Conservation (phyloP, 2,797 vertebrate genomes). For the Gymnoscopelus microlampas region DNA sequence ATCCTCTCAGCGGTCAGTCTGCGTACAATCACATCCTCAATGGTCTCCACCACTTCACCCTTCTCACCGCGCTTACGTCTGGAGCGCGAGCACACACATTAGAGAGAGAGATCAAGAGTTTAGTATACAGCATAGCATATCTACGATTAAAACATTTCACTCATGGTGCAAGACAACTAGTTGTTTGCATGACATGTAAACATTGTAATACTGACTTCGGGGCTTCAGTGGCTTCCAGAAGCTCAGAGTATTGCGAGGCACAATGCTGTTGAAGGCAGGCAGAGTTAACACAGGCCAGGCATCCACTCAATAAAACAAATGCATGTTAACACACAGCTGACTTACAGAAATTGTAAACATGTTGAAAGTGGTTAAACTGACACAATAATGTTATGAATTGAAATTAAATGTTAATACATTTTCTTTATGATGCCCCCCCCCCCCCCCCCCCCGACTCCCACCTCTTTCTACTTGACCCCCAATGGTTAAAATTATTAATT, state of each 20-base stretch:
- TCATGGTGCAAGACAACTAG: background rate
- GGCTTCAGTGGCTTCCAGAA: slow-evolving; percentile 96
- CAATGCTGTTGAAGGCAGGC: slow-evolving; percentile 87
- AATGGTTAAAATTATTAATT: background rate
- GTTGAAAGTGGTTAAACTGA: too few relatives aligned
- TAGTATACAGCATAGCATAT: background rate
- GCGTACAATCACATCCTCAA: slow-evolving; percentile 97
- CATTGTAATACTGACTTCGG: slow-evolving; percentile 90
- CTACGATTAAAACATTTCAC: background rate
- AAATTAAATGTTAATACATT: too few relatives aligned
- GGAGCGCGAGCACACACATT: slow-evolving; percentile 5
- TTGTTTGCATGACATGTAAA: background rate
- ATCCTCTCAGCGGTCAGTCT: slow-evolving; percentile 95
- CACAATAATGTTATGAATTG: too few relatives aligned
- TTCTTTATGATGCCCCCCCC: too few relatives aligned
- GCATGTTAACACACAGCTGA: too few relatives aligned
- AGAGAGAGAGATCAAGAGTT: background rate
- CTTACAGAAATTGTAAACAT: too few relatives aligned
- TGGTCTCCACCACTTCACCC: slow-evolving; percentile 98
- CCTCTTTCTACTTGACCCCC: too few relatives aligned
- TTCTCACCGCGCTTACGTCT: slow-evolving; percentile 98
- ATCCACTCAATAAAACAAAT: too few relatives aligned
- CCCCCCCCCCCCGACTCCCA: too few relatives aligned
- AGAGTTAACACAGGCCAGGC: too few relatives aligned
- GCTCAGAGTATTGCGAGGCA: slow-evolving; percentile 97